These are phyloP conservation scores for Heterochromis multidens DNA, from an alignment of 2,113 vertebrate species.

Conservation along the genomic window DNA sequence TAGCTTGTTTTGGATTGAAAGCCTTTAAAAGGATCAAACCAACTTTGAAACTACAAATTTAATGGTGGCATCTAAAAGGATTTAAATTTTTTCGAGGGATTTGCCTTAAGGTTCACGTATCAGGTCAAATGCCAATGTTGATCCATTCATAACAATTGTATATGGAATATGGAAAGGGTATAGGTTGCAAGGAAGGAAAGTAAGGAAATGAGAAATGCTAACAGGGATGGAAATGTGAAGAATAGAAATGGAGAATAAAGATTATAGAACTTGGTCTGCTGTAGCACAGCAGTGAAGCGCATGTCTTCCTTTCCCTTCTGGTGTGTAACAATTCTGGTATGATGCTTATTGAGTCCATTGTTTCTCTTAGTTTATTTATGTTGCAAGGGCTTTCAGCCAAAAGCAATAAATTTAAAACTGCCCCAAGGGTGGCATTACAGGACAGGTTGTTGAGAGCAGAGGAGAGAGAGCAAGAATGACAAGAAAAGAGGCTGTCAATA, in stretches of 20 bases:
- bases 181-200: constrained; percentile 48
- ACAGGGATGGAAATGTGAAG: constrained; percentile 46
- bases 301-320: constrained; percentile 45
- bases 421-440: constrained; percentile 65
- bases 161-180: neutral
- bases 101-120: neutral
- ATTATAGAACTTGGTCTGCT: constrained; percentile 50
- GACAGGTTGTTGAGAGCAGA: constrained; percentile 59
- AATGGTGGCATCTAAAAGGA: neutral
- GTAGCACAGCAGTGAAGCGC: constrained; percentile 42
- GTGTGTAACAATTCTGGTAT: constrained; percentile 45
- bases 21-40: neutral
- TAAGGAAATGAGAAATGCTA: constrained; percentile 51
- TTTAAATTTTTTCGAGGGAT: neutral
- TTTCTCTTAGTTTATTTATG: constrained; percentile 68
- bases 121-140: constrained; percentile 14
- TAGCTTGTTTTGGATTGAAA: neutral
- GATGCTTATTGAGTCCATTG: constrained; percentile 64
- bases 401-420: constrained; percentile 67
- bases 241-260: constrained; percentile 36
- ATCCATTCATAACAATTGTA: constrained; percentile 37
- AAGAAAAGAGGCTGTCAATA: constrained; percentile 48
- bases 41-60: neutral
- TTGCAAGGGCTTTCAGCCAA: constrained; percentile 54
- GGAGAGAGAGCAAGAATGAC: constrained; percentile 25